phyloP scores from a whole-genome alignment of 2,797 vertebrate species.

The Orientallactaga sibirica region DNA sequence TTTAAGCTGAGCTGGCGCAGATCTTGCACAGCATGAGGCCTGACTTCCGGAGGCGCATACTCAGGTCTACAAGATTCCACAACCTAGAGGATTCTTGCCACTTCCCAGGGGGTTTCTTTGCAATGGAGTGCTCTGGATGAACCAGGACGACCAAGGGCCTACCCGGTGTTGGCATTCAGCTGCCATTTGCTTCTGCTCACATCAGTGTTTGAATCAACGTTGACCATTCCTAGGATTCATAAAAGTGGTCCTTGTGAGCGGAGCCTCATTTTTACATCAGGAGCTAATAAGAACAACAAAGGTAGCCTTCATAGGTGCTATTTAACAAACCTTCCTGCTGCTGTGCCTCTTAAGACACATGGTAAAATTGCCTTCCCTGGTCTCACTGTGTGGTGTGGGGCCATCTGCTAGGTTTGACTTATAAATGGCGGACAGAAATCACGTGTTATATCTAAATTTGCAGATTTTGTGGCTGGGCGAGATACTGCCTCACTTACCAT shows the following conservation, averaged over 20 bases:
- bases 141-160: not conserved
- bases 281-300: constrained; percentile 18
- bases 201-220: not conserved
- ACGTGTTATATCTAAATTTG: constrained; percentile 23
- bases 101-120: not conserved
- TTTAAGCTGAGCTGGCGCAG: not conserved
- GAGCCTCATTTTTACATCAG: not conserved
- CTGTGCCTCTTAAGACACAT: not conserved
- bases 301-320: not conserved
- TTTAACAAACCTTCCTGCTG: not conserved
- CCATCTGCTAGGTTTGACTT: constrained; percentile 2
- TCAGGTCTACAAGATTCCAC: not conserved
- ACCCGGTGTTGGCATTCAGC: not conserved
- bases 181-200: constrained; percentile 4
- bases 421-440: not conserved
- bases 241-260: not conserved
- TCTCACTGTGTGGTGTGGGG: not conserved
- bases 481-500: not conserved
- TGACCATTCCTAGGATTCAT: not conserved
- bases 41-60: not conserved
- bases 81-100: not conserved
- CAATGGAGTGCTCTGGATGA: not conserved
- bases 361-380: not conserved
- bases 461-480: constrained; percentile 22
- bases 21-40: not conserved